A percentile compares a stretch with the other conserved stretches of the same genome.
These are phyloP conservation scores for Coronaproctus castanopsis DNA, from an alignment of 2,888 invertebrate species.

Conservation along the genomic window DNA sequence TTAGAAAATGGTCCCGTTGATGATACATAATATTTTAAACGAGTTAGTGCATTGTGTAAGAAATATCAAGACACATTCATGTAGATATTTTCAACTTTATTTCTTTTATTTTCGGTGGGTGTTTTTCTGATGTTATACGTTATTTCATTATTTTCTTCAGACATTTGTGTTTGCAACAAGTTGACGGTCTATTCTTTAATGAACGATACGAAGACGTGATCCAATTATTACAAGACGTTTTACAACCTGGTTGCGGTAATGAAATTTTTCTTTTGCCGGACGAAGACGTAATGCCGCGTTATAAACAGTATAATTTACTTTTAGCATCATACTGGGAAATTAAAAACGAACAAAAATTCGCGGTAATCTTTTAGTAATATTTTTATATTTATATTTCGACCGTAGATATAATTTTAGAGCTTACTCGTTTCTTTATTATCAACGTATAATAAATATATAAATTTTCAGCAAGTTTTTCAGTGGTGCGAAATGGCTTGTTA, in stretches of 20 bases:
- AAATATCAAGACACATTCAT: too few species aligned
- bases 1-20: too few species aligned
- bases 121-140: too few species aligned
- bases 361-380: neutral
- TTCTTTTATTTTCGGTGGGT: too few species aligned
- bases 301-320: conserved; percentile 33
- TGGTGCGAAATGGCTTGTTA: conserved; percentile 60
- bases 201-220: conserved; percentile 44
- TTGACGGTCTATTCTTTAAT: conserved; percentile 42
- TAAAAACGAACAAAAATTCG: conserved; percentile 23
- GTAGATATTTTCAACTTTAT: too few species aligned
- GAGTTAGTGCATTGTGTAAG: too few species aligned
- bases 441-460: neutral
- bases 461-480: conserved; percentile 40
- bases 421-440: neutral
- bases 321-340: conserved; percentile 45
- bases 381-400: neutral
- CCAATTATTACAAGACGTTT: conserved; percentile 43
- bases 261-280: conserved; percentile 12
- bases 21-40: too few species aligned
- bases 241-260: conserved; percentile 26
- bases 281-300: conserved; percentile 13
- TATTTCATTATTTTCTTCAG: conserved; percentile 23
- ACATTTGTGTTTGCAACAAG: conserved; percentile 32
- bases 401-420: too few species aligned